Evolutionary conservation across 2,113 vertebrate species (phyloP).

Genomic region (Origma solitaria): DNA sequence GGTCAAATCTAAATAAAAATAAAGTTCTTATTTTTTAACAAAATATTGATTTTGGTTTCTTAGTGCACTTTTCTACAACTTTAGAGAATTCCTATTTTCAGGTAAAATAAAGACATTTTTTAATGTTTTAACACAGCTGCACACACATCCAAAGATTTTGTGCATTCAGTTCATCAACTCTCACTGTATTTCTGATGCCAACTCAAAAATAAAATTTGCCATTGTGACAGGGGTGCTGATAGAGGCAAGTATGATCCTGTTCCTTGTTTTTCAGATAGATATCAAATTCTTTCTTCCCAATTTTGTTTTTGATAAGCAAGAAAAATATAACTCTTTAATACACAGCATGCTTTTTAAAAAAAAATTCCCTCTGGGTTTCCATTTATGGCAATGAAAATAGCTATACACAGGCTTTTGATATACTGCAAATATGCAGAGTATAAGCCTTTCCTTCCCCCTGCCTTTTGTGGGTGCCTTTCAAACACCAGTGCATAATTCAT

Average conservation of each 20-base stretch:
- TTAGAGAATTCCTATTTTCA: neutral
- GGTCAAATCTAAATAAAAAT: neutral
- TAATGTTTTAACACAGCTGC: neutral
- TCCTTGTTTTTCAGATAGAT: neutral
- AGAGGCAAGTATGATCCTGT: neutral
- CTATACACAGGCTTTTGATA: neutral
- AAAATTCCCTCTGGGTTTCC: neutral
- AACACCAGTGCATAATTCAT: neutral
- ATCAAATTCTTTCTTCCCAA: neutral
- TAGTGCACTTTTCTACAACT: neutral
- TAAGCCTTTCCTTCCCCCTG: neutral
- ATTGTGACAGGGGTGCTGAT: neutral
- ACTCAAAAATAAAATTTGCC: neutral
- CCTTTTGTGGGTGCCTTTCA: neutral
- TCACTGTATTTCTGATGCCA: neutral
- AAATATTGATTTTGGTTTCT: neutral
- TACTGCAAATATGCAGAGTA: neutral
- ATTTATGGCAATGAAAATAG: neutral
- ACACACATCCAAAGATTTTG: neutral
- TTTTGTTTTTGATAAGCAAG: neutral
- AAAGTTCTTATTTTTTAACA: neutral
- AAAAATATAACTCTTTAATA: neutral
- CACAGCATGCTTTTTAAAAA: neutral
- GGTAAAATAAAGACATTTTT: neutral
- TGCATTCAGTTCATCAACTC: neutral